These are phyloP conservation scores for Bergia sp. DNA, from an alignment of 92 coral and sea anemone genomes.

Conservation along the genomic window DNA sequence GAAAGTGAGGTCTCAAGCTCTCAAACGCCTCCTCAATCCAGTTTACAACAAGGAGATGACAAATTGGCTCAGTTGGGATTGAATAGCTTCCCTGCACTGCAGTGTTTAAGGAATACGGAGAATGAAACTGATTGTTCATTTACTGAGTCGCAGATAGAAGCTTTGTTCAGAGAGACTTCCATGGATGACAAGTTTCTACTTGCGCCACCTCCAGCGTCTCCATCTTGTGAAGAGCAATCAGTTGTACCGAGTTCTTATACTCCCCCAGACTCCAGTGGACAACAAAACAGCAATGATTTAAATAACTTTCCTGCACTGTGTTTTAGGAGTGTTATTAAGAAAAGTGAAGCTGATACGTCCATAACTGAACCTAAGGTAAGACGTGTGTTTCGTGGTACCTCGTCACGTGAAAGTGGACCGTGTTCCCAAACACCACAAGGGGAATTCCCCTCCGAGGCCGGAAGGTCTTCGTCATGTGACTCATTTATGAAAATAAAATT, in stretches of 20 bases:
- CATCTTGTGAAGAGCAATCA: not conserved
- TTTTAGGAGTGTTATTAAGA: not conserved
- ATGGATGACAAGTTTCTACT: not conserved
- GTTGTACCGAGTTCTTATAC: not conserved
- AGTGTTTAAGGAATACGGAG: not conserved
- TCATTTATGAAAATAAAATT: too few species aligned
- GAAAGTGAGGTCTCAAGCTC: slow-evolving; percentile 1
- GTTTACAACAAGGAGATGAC: not conserved
- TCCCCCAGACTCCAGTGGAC: not conserved
- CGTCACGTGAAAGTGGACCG: not conserved
- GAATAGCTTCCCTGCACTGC: slow-evolving; percentile 1
- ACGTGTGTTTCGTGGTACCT: not conserved
- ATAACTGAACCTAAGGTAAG: not conserved
- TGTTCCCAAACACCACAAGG: not conserved
- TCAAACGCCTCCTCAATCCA: not conserved
- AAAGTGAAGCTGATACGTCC: not conserved
- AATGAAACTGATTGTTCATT: slow-evolving; percentile 9
- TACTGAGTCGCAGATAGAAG: slow-evolving; percentile 26
- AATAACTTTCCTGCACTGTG: not conserved
- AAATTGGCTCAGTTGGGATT: not conserved
- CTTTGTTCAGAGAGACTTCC: not conserved
- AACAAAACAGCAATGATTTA: not conserved
- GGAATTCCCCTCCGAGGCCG: not conserved
- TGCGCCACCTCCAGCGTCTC: not conserved
- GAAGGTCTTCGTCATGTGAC: not conserved